Conservation (phyloP, 1,140 invertebrate species). For the Lepidurus arcticus region DNA sequence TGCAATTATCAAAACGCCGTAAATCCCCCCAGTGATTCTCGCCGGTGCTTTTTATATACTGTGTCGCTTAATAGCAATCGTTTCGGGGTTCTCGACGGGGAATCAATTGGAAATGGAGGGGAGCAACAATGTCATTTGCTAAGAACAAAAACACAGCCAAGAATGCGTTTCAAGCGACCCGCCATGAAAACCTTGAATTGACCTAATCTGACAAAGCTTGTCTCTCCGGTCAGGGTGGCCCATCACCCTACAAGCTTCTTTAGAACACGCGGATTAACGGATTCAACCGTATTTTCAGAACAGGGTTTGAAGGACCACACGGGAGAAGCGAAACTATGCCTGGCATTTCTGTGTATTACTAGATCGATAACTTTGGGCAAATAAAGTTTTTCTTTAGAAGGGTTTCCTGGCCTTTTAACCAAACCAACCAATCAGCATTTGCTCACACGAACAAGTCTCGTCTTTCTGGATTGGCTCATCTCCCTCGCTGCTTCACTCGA, state of each 20-base stretch:
- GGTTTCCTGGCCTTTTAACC: too few relatives aligned
- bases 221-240: neutral
- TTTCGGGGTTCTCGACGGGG: neutral
- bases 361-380: neutral
- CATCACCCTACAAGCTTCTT: slow-evolving; percentile 12
- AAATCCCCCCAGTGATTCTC: neutral
- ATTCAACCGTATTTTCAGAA: neutral
- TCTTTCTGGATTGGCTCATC: too few relatives aligned
- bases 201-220: slow-evolving; percentile 7
- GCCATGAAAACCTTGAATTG: slow-evolving; percentile 15
- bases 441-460: too few relatives aligned
- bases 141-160: neutral
- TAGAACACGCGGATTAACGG: slow-evolving; percentile 5
- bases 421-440: too few relatives aligned
- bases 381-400: neutral
- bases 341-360: neutral
- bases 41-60: neutral
- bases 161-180: slow-evolving; percentile 6
- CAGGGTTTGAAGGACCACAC: slow-evolving; percentile 4
- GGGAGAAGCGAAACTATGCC: neutral
- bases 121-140: neutral
- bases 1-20: slow-evolving; percentile 2
- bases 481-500: too few relatives aligned
- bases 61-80: neutral
- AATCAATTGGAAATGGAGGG: neutral